Base-by-base conservation (phyloP, 2,113 vertebrate species). In the Acanthochromis polyacanthus region DNA sequence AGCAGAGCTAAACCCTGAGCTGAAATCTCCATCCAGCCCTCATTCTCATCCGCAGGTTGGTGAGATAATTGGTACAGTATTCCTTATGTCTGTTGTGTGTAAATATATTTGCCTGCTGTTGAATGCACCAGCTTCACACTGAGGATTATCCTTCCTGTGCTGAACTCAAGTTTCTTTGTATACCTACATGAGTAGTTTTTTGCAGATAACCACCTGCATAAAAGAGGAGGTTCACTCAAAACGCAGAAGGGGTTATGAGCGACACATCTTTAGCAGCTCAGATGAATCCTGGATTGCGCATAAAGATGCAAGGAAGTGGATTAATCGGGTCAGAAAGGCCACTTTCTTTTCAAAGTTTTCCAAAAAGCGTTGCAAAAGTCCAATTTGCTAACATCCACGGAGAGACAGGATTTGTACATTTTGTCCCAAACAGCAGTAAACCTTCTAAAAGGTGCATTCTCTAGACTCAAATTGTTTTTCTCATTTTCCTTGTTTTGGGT, bases 21-120 rank as follows among this genome's bases (percentile, higher is more conserved):
- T 10, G 67, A 81, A 82, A 70, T 80, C 64, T 74, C 79, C 79
- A 74, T 30, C 83, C 88, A 70, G 68, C 55, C 80, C 78, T 59
- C 74, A 3, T 46, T 85, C 83, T 71, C 80, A 22, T 74, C 71
- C 74, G 57, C 90, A 92, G 91, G 90, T 93, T 90, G 88, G 92
- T 92, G 91, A 84, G 79, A 83, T 71, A 23, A 79, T 85, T 75
- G 85, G 22, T 87, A 83, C 85, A 78, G 79, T 89, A 62, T 90
- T 88, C 46, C 83, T 82, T 64, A 30, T 86, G 46, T 82, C 25
- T 83, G 28, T 48, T 81, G 38, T 59, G 17, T 79, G 30, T 65
- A 61, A 36, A 62, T 66, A 67, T 60, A 65, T 80, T 32, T 84
- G 65, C 80, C 78, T 88, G 88, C 71, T 83, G 69, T 71, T 65